phyloP scores from a whole-genome alignment of 2,888 invertebrate species.

The Ephialtes manifestator region DNA sequence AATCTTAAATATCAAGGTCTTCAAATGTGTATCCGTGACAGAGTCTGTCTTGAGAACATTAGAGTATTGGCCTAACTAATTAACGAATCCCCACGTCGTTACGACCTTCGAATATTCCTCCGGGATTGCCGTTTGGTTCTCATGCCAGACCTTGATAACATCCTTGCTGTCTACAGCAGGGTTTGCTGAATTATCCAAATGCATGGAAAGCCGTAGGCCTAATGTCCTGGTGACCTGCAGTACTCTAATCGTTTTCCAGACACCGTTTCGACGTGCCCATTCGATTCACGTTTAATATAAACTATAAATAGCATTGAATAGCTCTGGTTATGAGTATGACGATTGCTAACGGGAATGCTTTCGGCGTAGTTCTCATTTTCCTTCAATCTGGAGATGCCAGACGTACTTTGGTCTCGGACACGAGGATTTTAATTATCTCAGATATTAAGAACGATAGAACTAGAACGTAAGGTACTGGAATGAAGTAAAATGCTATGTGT shows the following conservation, averaged over 20 bases:
- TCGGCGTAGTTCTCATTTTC: slow-evolving; percentile 5
- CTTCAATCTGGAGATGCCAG: not conserved
- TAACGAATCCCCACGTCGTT: slow-evolving; percentile 24
- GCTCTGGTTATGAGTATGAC: not conserved
- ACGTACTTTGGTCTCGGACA: not conserved
- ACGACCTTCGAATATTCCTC: slow-evolving; percentile 11
- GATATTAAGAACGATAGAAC: slow-evolving; percentile 42
- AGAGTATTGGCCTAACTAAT: slow-evolving; percentile 33
- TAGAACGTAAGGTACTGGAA: not conserved
- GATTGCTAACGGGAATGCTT: slow-evolving; percentile 33
- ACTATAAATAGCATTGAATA: slow-evolving; percentile 17
- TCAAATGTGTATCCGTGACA: not conserved
- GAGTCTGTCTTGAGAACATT: slow-evolving; percentile 19
- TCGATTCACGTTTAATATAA: slow-evolving; percentile 31
- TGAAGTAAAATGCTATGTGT: not conserved
- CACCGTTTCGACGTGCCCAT: not conserved
- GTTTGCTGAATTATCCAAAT: slow-evolving; percentile 26
- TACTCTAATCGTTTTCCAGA: slow-evolving; percentile 23
- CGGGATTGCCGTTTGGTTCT: not conserved
- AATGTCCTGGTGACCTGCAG: slow-evolving; percentile 4
- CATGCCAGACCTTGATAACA: not conserved
- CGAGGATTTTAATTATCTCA: slow-evolving; percentile 50
- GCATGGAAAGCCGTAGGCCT: not conserved
- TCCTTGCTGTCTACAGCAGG: not conserved
- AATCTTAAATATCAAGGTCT: not conserved